Base-by-base conservation (phyloP, 2,888 invertebrate species). In the Acleris literana region DNA sequence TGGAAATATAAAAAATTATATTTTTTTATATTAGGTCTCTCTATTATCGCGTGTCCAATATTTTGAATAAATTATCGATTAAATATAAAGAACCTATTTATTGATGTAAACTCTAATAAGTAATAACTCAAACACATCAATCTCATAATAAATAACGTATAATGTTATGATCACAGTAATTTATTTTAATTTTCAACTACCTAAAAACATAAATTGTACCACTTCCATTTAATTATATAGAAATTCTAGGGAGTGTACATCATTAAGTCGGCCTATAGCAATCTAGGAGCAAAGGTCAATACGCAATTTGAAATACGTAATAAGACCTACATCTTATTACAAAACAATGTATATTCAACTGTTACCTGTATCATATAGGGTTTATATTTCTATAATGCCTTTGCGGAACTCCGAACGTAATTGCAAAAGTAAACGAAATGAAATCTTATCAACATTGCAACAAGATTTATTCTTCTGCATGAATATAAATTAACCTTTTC, bases 291-390 rank as follows among this genome's bases (percentile, higher is more conserved):
- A 62, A 25, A 62, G 66, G 57, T 62, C 57, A 53, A 39, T 62
- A 62, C 56, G 66, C 62, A 61, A 53, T 57, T 61, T 57, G 22
- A 43, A 44, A 49, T 51, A 57, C 61, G 60, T 65, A 65, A 65
- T 49, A 48, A n/a, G 49, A 56, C 43, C 55, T 22, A n/a, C 22
- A 33, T 57, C 18, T 13, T n/a, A 1, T 3, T 33, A 17, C 5
- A 43, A 46, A 16, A 17, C 56, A 61, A 16, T 16, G 25, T 6
- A 53, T 46, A 44, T 25, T 33, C 33, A 51, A 48, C 66, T 53
- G n/a, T 7, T 57, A 25, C 18, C 0, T 3, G 5, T 5, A 39
- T 5, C 0, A 0, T 1, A 53, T 17, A 44, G 2, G 55, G 48
- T 53, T 53, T 17, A 39, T 48, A 48, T 17, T 52, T 1, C 9